Evolutionary conservation across 2,888 invertebrate genomes (phyloP).

Genomic region (Machimus atricapillus): DNA sequence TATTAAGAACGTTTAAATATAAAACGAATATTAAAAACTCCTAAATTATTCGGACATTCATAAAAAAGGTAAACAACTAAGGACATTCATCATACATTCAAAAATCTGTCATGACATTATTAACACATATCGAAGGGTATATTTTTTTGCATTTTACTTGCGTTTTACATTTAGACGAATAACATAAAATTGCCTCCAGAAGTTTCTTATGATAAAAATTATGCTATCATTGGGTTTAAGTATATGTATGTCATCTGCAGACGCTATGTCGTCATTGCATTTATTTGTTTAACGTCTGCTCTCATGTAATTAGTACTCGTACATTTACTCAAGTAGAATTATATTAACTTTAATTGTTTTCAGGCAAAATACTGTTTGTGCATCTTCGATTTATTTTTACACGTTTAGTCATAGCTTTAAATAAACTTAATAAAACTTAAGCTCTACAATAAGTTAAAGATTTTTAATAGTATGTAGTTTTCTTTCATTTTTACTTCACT

Average conservation of each 20-base stretch:
- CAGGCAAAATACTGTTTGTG: conserved; percentile 42
- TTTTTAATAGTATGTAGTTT: conserved; percentile 6
- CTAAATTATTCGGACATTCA: conserved; percentile 12
- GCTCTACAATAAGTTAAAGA: conserved; percentile 25
- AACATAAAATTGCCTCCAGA: conserved; percentile 31
- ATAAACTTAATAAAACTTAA: conserved; percentile 32
- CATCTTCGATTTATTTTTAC: conserved; percentile 25
- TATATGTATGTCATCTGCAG: neutral
- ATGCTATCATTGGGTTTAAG: conserved; percentile 35
- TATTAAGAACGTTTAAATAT: conserved; percentile 29
- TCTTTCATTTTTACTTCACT: neutral
- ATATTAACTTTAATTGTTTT: conserved; percentile 21
- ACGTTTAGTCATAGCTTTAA: conserved; percentile 17
- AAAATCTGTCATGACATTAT: conserved; percentile 28
- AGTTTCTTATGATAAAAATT: conserved; percentile 21
- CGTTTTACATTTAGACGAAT: neutral
- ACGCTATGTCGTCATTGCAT: neutral
- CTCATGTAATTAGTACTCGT: conserved; percentile 14
- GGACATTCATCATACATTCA: conserved; percentile 11
- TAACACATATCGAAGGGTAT: conserved; percentile 8
- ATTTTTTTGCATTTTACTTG: neutral
- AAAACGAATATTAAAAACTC: neutral
- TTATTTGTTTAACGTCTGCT: neutral
- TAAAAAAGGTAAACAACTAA: conserved; percentile 5
- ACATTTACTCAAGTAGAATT: conserved; percentile 2